Evolutionary conservation across 2,113 vertebrate species (phyloP), one percentile per base, ranked within the genome.

Genomic region (Camelus dromedarius): DNA sequence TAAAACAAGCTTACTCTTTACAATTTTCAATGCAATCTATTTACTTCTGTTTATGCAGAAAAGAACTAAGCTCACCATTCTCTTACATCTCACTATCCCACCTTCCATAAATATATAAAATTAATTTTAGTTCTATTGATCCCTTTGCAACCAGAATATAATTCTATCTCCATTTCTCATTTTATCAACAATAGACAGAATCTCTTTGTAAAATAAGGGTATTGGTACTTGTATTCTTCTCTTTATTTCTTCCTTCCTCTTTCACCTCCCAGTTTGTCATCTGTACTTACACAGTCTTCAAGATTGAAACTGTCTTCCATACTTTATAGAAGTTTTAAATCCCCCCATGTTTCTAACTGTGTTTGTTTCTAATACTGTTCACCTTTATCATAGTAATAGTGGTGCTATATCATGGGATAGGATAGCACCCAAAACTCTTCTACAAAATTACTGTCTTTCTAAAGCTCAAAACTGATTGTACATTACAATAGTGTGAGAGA

Each of bases 131-230:
- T 93, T 96, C 58, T 81, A 91, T 2, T 82, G 64, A 95, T 54
- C 26, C 69, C 54, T 89, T 32, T 92, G 15, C 20, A 96, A 77
- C 16, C 4, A 82, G 22, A 91, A 66, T 90, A 69, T 19, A 93
- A 77, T 69, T 91, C 26, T 84, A 62, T 30, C 60, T 91, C 67
- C 58, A 64, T 83, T 90, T 88, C 11, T 83, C 52, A 84, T 42
- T 95, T 77, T 9, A 73, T 32, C 52, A 52, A 90, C 13, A 84
- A 77, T 14, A 72, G 20, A 54, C 7, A 87, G 13, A 32, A 20
- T 46, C 64, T 82, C 80, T 91, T 86, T 83, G 67, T 81, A 96
- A 93, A 91, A 95, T 24, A 7, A 95, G 22, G 20, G 14, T 72
- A 48, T 56, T 38, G 50, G 22, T 38, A 86, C 32, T 46, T 1